A percentile compares a stretch with the other conserved stretches of the same genome.
Evolutionary conservation across 2,113 vertebrate species (phyloP).

Genomic region (Hipposideros armiger): DNA sequence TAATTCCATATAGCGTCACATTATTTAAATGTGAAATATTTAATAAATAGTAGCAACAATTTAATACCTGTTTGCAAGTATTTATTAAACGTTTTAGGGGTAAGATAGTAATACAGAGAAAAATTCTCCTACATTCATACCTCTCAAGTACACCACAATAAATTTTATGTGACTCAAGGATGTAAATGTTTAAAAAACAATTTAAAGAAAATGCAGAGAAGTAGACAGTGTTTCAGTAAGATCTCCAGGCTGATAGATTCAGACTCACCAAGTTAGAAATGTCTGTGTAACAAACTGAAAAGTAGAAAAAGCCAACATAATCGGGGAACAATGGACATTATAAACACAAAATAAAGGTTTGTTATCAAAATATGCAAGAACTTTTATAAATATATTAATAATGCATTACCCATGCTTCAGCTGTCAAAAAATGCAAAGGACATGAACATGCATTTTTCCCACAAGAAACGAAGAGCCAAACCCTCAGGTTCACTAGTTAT

Average conservation of each 20-base stretch:
- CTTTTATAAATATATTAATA: not conserved
- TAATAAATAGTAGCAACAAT: not conserved
- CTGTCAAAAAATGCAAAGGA: not conserved
- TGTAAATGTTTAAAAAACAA: not conserved
- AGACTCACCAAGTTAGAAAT: not conserved
- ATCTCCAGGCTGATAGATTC: not conserved
- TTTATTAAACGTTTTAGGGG: not conserved
- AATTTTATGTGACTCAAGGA: not conserved
- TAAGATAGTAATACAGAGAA: not conserved
- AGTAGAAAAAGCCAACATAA: not conserved
- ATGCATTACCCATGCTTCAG: not conserved
- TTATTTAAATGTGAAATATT: not conserved
- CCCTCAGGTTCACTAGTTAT: not conserved
- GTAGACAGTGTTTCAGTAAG: not conserved
- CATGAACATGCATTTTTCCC: not conserved
- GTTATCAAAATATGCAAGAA: not conserved
- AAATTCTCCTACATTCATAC: slow-evolving; percentile 28
- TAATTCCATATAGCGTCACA: not conserved
- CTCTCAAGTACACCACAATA: not conserved
- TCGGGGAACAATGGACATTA: not conserved
- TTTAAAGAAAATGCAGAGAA: not conserved
- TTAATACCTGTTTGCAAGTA: not conserved
- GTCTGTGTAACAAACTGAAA: not conserved
- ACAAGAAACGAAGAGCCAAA: not conserved
- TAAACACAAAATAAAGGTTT: not conserved